Percentiles rank a stretch among this genome's conserved stretches.
Conservation (phyloP, 1,140 invertebrate genomes). For the Achatina immaculata region DNA sequence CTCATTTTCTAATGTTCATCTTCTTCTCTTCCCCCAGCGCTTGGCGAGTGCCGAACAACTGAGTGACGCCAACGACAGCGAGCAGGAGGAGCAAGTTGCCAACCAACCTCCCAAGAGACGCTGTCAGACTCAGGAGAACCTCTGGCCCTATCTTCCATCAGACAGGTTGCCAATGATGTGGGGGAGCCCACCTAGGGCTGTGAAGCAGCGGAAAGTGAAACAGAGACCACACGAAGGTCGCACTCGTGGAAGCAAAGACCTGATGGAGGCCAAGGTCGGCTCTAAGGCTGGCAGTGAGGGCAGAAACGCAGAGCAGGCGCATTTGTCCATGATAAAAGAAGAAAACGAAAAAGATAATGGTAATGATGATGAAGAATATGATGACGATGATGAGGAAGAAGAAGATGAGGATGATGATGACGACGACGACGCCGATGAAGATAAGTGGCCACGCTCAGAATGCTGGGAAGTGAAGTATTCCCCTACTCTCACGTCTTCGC, state of each 20-base stretch:
- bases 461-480: constrained; percentile 38
- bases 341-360: background rate
- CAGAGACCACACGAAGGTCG: background rate
- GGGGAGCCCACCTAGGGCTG: constrained; percentile 27
- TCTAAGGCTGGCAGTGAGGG: background rate
- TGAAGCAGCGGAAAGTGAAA: constrained; percentile 10
- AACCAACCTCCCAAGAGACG: background rate
- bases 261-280: background rate
- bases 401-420: constrained; percentile 31
- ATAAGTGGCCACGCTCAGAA: constrained; percentile 15
- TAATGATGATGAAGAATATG: background rate
- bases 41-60: constrained; percentile 32
- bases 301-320: background rate
- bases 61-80: constrained; percentile 31
- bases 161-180: constrained; percentile 29
- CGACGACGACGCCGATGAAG: constrained; percentile 29
- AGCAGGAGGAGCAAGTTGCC: constrained; percentile 16
- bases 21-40: constrained; percentile 30
- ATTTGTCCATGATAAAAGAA: constrained; percentile 25
- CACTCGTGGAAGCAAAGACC: background rate
- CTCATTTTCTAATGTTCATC: too few species aligned
- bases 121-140: background rate
- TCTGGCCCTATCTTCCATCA: constrained; percentile 35
- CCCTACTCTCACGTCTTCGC: constrained; percentile 4
- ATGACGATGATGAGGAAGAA: constrained; percentile 22